These are phyloP conservation scores for Rugalucina vietnamica DNA, from an alignment of 2,888 invertebrate genomes.

Conservation along the genomic window DNA sequence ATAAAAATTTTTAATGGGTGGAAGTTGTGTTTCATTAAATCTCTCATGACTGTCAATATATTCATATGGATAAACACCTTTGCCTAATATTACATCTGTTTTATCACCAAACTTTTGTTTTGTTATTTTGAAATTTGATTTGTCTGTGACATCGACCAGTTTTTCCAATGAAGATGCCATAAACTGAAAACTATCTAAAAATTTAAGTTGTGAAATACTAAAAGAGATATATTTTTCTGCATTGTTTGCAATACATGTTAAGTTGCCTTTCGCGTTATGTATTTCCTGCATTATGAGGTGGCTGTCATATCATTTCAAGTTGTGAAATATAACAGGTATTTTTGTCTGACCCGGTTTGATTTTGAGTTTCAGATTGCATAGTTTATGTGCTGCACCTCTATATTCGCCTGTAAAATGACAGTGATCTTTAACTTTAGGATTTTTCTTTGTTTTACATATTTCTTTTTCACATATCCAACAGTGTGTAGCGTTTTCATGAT, in stretches of 20 bases:
- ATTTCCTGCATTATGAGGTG: conserved; percentile 38
- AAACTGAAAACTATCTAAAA: conserved; percentile 40
- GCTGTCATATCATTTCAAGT: conserved; percentile 28
- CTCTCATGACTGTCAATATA: neutral
- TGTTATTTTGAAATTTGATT: neutral
- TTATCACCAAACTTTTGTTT: neutral
- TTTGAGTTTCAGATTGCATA: conserved; percentile 16
- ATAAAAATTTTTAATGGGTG: neutral
- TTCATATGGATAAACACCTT: neutral
- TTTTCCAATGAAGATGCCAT: conserved; percentile 25
- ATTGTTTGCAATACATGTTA: conserved; percentile 15
- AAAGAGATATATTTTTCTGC: conserved; percentile 28
- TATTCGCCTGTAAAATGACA: conserved; percentile 42
- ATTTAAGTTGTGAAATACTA: conserved; percentile 33
- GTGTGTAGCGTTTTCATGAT: conserved; percentile 20
- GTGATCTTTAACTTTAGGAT: conserved; percentile 34
- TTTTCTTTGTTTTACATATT: neutral
- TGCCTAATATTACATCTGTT: neutral
- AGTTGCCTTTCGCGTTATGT: neutral
- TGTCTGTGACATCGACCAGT: neutral
- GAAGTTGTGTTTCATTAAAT: neutral
- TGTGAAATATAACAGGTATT: conserved; percentile 41
- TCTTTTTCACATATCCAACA: conserved; percentile 38
- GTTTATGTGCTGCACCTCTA: conserved; percentile 38
- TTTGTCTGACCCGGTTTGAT: conserved; percentile 31